Evolutionary conservation across 1,140 invertebrate species (phyloP).

Genomic region (Muscidifurax raptorellus): DNA sequence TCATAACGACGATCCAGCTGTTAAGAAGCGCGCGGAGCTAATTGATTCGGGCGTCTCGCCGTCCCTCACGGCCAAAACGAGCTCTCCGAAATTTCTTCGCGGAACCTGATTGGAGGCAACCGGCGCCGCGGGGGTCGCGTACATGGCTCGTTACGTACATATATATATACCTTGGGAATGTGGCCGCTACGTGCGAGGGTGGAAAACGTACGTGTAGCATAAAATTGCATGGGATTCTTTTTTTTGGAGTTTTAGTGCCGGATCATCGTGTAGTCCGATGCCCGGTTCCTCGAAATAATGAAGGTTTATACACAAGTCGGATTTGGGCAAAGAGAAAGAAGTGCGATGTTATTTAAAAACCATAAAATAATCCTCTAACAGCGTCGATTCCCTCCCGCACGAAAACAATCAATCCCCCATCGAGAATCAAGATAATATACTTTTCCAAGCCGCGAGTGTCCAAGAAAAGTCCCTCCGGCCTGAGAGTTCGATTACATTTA

Average conservation of each 20-base stretch:
- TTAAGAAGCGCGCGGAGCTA: slow-evolving; percentile 50
- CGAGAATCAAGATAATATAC: slow-evolving; percentile 1
- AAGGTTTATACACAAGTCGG: slow-evolving; percentile 36
- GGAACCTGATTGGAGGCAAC: background rate
- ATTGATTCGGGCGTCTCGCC: slow-evolving; percentile 64
- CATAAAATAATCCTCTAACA: too few relatives aligned
- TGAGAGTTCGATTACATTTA: slow-evolving; percentile 44
- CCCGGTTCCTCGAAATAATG: slow-evolving; percentile 42
- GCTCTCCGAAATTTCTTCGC: background rate
- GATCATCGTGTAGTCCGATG: slow-evolving; percentile 41
- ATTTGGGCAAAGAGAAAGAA: background rate
- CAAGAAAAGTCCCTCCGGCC: background rate
- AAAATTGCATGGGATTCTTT: background rate
- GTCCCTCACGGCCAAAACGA: slow-evolving; percentile 1
- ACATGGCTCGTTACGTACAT: background rate
- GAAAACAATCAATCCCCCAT: slow-evolving; percentile 24
- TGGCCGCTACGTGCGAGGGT: slow-evolving; percentile 3
- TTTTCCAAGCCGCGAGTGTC: background rate
- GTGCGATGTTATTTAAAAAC: background rate
- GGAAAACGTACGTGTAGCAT: slow-evolving; percentile 32
- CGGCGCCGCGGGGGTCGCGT: background rate
- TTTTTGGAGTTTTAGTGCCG: slow-evolving; percentile 25
- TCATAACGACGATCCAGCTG: too few relatives aligned
- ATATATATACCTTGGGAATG: slow-evolving; percentile 13
- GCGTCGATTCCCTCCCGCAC: background rate